Evolutionary conservation across 1,140 invertebrate genomes (phyloP).

Genomic region (Lucilia cuprina): DNA sequence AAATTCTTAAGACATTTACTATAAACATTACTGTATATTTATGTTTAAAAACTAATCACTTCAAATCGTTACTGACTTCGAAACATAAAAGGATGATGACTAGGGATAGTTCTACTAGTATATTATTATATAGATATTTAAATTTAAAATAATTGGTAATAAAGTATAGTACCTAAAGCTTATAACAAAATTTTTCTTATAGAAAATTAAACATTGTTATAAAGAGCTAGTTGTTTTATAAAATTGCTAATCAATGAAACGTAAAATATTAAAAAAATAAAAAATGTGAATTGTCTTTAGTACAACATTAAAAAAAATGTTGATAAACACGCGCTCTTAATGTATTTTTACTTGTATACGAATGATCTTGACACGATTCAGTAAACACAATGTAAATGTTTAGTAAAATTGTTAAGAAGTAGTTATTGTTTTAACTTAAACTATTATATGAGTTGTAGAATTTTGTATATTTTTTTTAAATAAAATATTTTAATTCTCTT

Average conservation of each 20-base stretch:
- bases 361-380: not conserved
- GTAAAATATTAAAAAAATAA: not conserved
- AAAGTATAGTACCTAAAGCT: too few relatives aligned
- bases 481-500: too few relatives aligned
- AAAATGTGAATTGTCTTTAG: not conserved
- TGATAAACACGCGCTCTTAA: not conserved
- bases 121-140: not conserved
- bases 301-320: not conserved
- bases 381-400: not conserved
- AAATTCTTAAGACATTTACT: conserved; percentile 3
- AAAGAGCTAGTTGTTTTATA: not conserved
- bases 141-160: not conserved
- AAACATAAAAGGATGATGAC: not conserved
- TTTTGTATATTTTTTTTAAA: too few relatives aligned
- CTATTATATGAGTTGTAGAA: too few relatives aligned
- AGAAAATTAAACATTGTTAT: too few relatives aligned
- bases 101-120: not conserved
- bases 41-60: not conserved
- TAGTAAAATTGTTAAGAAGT: too few relatives aligned
- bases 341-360: not conserved
- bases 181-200: too few relatives aligned
- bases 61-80: not conserved
- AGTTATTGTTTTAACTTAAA: too few relatives aligned
- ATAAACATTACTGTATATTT: not conserved
- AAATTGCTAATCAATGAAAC: not conserved